Base-by-base conservation (phyloP, 2,113 vertebrate genomes). In the Rhynchopsitta pachyrhyncha region DNA sequence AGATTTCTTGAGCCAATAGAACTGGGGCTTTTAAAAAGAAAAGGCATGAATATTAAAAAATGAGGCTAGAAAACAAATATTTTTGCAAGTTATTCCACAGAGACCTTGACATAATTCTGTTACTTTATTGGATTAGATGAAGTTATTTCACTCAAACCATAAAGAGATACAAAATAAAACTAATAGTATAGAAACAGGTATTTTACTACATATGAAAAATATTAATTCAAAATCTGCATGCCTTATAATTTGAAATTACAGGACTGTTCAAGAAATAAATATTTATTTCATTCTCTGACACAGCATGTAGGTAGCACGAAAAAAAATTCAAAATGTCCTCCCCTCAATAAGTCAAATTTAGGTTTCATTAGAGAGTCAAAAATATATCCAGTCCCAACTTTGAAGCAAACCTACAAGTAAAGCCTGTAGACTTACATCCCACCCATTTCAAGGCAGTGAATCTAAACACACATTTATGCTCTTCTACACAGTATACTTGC, bases 311-410 rank as follows among this genome's bases (percentile, higher is more conserved):
- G 3, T 17, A 28, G 14, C 19, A 75, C 15, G 12, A 39, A 53
- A 53, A 41, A 79, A 82, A 13, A 70, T 2, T 0, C 0, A 59
- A 50, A 78, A 47, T 16, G 1, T 52, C 8, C 14, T 88, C 11
- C 8, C 7, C 8, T 63, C 13, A 12, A 14, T n/a, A 60, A 16
- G 22, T 44, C 12, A 68, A 14, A 37, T 66, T 79, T 64, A 68
- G 2, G 9, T 8, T 41, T 84, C 27, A 24, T 7, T 53, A 31
- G 7, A 37, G 25, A 69, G 3, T 66, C 3, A 70, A 81, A 85
- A 28, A 50, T 17, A 0, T 22, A 31, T 22, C 1, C 14, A 49
- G 6, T 16, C 17, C 16, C 2, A 3, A 25, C 10, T 55, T 15
- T 44, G 18, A 66, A 49, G 31, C 44, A n/a, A 63, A 3, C 5